Percentiles rank a stretch among this genome's conserved stretches.
phyloP scores from a whole-genome alignment of 2,113 vertebrate genomes.

The Copsychus sechellarum region DNA sequence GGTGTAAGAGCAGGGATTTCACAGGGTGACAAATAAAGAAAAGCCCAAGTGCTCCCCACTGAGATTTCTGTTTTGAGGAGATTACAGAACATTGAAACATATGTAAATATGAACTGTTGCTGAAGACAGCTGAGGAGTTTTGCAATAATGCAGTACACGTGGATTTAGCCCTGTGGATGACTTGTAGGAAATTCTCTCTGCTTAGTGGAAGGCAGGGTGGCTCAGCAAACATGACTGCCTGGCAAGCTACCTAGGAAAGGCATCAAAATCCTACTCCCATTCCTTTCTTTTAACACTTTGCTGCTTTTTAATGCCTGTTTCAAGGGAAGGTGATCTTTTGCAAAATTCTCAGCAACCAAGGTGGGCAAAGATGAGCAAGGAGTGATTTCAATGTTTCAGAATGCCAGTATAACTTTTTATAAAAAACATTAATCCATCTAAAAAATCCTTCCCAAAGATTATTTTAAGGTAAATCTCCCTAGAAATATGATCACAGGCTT shows the following conservation, averaged over 20 bases:
- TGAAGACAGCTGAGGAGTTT: not conserved
- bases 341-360: not conserved
- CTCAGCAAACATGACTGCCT: not conserved
- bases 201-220: not conserved
- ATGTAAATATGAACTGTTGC: not conserved
- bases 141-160: not conserved
- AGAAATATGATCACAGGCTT: not conserved
- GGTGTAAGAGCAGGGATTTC: not conserved
- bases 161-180: not conserved
- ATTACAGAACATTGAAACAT: not conserved
- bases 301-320: not conserved
- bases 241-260: not conserved
- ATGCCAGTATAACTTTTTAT: not conserved
- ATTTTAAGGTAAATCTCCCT: not conserved
- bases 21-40: not conserved
- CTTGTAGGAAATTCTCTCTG: not conserved
- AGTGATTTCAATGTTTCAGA: not conserved
- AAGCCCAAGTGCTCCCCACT: fast-evolving
- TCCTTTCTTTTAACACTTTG: not conserved
- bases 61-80: not conserved
- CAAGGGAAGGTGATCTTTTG: not conserved
- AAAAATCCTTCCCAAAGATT: not conserved
- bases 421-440: not conserved
- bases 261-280: not conserved
- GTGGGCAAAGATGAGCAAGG: not conserved